Conservation (phyloP, 2,797 vertebrate genomes). For the Discoglossus pictus region DNA sequence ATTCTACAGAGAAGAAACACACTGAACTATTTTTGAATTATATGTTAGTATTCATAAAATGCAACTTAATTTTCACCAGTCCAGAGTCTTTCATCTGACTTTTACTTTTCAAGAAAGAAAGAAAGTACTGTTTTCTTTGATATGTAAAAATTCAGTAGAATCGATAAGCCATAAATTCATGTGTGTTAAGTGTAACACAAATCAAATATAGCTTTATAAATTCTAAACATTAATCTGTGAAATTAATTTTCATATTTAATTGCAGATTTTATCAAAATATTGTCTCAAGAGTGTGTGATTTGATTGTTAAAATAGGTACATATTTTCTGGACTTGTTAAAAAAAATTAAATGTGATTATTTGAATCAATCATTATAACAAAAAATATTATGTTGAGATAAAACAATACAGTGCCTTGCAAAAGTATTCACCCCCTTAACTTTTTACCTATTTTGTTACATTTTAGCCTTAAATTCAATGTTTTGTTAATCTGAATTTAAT, state of each 20-base stretch:
- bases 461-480: too few species aligned
- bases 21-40: slow-evolving; percentile 32
- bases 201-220: slow-evolving; percentile 26
- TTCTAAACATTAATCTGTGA: too few species aligned
- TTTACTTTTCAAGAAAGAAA: slow-evolving; percentile 63
- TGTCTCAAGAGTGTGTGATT: too few species aligned
- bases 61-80: slow-evolving; percentile 57
- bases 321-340: too few species aligned
- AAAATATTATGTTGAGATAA: too few species aligned
- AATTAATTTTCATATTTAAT: too few species aligned
- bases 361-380: too few species aligned
- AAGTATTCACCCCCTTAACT: too few species aligned
- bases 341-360: too few species aligned
- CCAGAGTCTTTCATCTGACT: slow-evolving; percentile 65
- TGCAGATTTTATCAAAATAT: slow-evolving; percentile 51
- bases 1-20: slow-evolving; percentile 42
- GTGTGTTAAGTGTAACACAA: slow-evolving; percentile 52
- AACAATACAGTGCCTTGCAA: too few species aligned
- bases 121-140: slow-evolving; percentile 57
- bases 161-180: slow-evolving; percentile 52
- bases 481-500: too few species aligned
- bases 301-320: slow-evolving; percentile 4
- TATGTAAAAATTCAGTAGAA: slow-evolving; percentile 54
- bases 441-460: too few species aligned
- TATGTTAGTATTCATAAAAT: slow-evolving; percentile 61